phyloP scores from a whole-genome alignment of 2,113 vertebrate species.

The Grallaria varia region DNA sequence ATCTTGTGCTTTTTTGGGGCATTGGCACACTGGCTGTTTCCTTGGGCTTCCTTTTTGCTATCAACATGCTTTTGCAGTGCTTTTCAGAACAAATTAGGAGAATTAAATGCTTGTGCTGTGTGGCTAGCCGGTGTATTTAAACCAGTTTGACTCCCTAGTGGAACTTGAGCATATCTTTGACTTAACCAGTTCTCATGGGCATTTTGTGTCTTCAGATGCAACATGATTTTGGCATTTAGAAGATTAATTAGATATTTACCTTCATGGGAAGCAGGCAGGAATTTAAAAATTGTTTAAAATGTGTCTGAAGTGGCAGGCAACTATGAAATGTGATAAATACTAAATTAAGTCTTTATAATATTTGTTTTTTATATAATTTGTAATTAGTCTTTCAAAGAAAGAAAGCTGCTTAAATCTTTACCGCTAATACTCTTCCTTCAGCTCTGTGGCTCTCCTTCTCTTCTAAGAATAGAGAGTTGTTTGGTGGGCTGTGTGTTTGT shows the following conservation, averaged over 20 bases:
- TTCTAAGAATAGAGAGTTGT: background rate
- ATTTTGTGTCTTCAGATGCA: background rate
- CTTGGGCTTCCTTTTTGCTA: background rate
- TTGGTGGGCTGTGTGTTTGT: background rate
- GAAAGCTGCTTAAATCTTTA: background rate
- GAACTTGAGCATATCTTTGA: background rate
- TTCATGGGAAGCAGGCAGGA: background rate
- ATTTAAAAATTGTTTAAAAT: background rate
- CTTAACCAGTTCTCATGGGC: background rate
- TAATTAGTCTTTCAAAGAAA: background rate
- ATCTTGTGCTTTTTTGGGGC: background rate
- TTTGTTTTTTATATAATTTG: background rate
- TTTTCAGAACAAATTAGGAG: background rate
- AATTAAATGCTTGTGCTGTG: background rate
- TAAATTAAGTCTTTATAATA: background rate
- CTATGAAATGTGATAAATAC: background rate
- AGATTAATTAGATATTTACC: background rate
- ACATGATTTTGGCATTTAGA: background rate
- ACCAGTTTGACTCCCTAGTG: background rate
- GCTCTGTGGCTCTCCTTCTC: background rate
- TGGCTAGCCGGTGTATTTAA: background rate
- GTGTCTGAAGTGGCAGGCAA: background rate
- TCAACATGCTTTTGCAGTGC: background rate
- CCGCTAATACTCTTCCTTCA: background rate
- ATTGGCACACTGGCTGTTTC: background rate